Base-by-base conservation (phyloP, 2,888 invertebrate genomes). In the Exocentrus adspersus region DNA sequence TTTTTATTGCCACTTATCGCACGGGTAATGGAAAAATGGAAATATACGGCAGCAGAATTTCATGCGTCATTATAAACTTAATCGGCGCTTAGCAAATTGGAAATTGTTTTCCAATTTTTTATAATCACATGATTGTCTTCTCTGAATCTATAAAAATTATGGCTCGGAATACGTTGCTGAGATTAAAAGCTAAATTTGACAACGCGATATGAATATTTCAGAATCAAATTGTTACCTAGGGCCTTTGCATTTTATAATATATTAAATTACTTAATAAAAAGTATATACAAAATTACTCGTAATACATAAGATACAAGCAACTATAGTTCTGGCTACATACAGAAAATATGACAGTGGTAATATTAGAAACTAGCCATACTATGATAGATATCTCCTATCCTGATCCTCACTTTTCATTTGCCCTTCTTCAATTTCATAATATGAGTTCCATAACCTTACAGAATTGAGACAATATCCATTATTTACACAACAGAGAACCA, bases 1-100 rank as follows among this genome's bases (percentile, higher is more conserved):
- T 63, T 63, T 63, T 63, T 63, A 59, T 63, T 58, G 32, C 53
- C 59, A 53, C 59, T 60, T 60, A 64, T 64, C 59, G 54, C 50
- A 59, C 54, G 52, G 63, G 46, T 59, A 63, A 63, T 63, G 63
- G 60, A 60, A 64, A 54, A 64, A 64, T 64, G 64, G 60, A 64
- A 64, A 64, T 62, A 64, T 57, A 46, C 6, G n/a, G 46, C 30
- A 6, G 10, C 9, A 24, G 59, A 53, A 57, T 57, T 51, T 51
- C 30, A 51, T 51, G 51, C 51, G 24, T 30, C 30, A 43, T 12
- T 28, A 19, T 32, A 32, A 19, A 24, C 17, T 57, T 17, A 30
- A 57, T 30, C 46, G 28, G 57, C 45, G 20, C 46, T 46, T 57
- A 28, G 46, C 24, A 46, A 57, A 57, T 57, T 46, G 57, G 32